Conservation (phyloP, 92 coral and sea anemone genomes). For the Epizoanthus stellaris region DNA sequence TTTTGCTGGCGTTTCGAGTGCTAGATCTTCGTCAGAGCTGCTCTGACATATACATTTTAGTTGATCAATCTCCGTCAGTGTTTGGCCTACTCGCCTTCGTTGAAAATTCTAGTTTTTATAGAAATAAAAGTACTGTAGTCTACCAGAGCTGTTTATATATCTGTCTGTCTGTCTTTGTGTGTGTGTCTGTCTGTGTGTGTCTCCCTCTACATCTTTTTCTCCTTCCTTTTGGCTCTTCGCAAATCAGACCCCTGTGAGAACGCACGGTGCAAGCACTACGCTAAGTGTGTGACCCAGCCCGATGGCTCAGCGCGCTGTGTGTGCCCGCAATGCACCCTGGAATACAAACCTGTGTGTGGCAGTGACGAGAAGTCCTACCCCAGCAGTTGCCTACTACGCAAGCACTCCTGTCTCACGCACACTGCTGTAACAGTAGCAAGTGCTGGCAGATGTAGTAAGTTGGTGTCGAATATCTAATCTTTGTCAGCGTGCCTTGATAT, state of each 20-base stretch:
- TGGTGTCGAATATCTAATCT: background rate
- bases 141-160: background rate
- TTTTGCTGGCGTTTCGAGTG: no score
- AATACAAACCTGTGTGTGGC: slow-evolving; percentile 90
- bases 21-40: no score
- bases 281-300: slow-evolving; percentile 66
- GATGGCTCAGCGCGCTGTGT: slow-evolving; percentile 77
- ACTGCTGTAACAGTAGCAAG: slow-evolving; percentile 56
- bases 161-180: background rate
- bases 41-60: no score
- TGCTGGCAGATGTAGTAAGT: slow-evolving; percentile 93
- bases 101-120: no score
- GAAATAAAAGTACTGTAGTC: no score
- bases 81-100: no score
- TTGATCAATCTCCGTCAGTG: no score
- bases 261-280: slow-evolving; percentile 76
- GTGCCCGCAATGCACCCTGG: slow-evolving; percentile 80
- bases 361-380: slow-evolving; percentile 79
- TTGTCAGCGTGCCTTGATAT: background rate
- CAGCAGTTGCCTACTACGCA: slow-evolving; percentile 77
- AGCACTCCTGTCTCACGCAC: slow-evolving; percentile 75
- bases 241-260: slow-evolving; percentile 77
- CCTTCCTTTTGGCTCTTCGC: background rate
- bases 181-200: background rate
- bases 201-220: background rate